Percentiles rank a stretch among this genome's conserved stretches.
phyloP scores from a whole-genome alignment of 2,888 invertebrate species.

The Ischnus inquisitorius region DNA sequence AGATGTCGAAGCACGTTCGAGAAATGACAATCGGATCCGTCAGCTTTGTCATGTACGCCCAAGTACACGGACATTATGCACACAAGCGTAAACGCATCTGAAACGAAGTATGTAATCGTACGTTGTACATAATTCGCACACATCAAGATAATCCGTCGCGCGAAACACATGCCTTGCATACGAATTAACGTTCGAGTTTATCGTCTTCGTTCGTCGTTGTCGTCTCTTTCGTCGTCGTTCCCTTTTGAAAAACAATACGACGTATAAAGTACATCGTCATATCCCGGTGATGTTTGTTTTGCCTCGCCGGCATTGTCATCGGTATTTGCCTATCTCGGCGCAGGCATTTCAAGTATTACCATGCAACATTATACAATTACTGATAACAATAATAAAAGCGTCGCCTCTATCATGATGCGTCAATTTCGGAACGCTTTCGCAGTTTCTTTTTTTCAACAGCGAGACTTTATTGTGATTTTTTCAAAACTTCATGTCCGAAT shows the following conservation, averaged over 20 bases:
- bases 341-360: too few species aligned
- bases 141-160: background rate
- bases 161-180: constrained; percentile 25
- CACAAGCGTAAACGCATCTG: constrained; percentile 7
- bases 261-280: background rate
- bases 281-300: background rate
- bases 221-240: constrained; percentile 16
- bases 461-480: too few species aligned
- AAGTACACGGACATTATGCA: constrained; percentile 11
- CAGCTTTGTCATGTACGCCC: constrained; percentile 45
- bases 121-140: background rate
- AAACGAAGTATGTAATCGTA: constrained; percentile 18
- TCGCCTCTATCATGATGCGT: too few species aligned
- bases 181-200: constrained; percentile 34
- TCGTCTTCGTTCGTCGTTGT: constrained; percentile 11
- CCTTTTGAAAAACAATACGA: background rate
- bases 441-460: too few species aligned
- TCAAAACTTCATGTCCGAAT: too few species aligned
- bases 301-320: background rate
- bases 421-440: too few species aligned
- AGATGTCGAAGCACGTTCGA: constrained; percentile 60
- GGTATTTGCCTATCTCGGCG: background rate
- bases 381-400: too few species aligned
- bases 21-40: constrained; percentile 57
- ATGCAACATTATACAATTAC: too few species aligned